phyloP scores from a whole-genome alignment of 2,113 vertebrate genomes.

The Python bivittatus region DNA sequence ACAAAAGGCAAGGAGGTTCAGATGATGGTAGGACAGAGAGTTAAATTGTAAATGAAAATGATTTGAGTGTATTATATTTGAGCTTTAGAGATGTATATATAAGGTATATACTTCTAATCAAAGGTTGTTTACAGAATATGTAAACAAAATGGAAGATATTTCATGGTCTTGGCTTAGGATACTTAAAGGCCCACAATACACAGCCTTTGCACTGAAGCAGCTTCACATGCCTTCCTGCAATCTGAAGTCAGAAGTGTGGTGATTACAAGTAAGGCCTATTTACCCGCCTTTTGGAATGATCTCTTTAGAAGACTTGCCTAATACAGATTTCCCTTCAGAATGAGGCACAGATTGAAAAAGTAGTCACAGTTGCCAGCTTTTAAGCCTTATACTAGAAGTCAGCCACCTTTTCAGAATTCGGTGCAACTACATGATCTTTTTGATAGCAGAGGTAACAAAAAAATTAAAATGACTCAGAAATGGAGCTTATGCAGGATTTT shows the following conservation, averaged over 20 bases:
- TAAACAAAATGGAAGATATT: background rate
- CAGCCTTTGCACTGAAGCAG: background rate
- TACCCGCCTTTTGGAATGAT: background rate
- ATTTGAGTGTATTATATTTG: background rate
- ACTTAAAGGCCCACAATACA: background rate
- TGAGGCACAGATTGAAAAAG: background rate
- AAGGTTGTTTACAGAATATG: background rate
- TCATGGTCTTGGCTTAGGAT: background rate
- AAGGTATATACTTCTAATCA: background rate
- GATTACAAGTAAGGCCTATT: background rate
- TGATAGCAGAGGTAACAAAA: background rate
- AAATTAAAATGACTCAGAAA: background rate
- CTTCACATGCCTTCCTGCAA: background rate
- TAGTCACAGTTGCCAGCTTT: background rate
- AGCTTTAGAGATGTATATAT: background rate
- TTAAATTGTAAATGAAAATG: background rate
- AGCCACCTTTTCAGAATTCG: background rate
- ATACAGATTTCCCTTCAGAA: background rate
- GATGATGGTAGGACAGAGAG: background rate
- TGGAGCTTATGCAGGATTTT: background rate
- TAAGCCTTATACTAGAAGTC: background rate
- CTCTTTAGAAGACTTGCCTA: background rate
- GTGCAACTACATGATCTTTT: background rate
- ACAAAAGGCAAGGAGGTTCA: background rate
- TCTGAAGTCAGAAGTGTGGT: background rate